Evolutionary conservation across 2,797 vertebrate genomes (phyloP).

Genomic region (Natrix natrix): DNA sequence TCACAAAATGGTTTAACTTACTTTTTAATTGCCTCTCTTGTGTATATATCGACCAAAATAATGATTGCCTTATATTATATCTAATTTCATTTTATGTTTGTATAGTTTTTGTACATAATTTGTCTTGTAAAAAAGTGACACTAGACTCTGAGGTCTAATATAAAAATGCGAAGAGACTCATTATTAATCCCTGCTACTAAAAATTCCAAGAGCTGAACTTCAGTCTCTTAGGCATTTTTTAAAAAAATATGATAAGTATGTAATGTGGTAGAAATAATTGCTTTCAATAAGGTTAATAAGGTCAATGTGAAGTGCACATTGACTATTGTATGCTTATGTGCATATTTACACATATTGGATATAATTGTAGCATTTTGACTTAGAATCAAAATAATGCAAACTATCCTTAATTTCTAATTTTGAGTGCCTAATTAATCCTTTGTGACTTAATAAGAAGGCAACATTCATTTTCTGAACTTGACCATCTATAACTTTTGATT

Average conservation of each 20-base stretch:
- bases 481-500: not conserved
- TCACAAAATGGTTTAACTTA: not conserved
- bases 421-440: not conserved
- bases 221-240: not conserved
- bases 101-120: conserved; percentile 9
- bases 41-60: not conserved
- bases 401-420: not conserved
- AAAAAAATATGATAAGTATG: not conserved
- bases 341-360: not conserved
- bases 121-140: conserved; percentile 2
- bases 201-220: conserved; percentile 4
- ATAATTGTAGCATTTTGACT: not conserved
- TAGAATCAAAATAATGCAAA: not conserved
- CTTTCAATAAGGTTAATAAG: conserved; percentile 17
- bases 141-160: not conserved
- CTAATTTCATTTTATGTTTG: not conserved
- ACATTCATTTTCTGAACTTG: not conserved
- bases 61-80: not conserved
- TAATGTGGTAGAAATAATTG: conserved; percentile 9
- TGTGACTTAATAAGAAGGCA: not conserved
- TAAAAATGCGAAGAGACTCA: not conserved
- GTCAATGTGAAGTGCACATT: not conserved
- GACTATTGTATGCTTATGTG: not conserved
- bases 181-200: conserved; percentile 23
- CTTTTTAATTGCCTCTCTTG: not conserved